These are phyloP conservation scores for Scaptomyza flava DNA, from an alignment of 2,888 invertebrate genomes.

Conservation along the genomic window DNA sequence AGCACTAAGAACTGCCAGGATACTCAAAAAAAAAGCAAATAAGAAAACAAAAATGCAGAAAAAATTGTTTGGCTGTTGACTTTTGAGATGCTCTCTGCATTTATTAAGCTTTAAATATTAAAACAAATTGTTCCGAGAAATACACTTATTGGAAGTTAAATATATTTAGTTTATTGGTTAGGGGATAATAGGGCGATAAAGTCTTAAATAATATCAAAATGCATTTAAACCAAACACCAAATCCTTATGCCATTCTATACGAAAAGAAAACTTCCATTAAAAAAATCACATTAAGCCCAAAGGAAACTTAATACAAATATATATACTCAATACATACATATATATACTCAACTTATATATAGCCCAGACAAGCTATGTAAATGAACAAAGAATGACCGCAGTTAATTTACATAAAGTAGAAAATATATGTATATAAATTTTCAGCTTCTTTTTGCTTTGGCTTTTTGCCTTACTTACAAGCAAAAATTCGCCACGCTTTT, in stretches of 20 bases:
- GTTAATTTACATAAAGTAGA: conserved; percentile 67
- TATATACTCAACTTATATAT: conserved; percentile 8
- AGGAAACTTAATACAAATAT: neutral
- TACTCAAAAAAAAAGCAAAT: conserved; percentile 17
- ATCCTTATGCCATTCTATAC: neutral
- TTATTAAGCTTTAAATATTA: neutral
- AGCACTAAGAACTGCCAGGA: conserved; percentile 10
- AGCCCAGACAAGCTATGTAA: conserved; percentile 29
- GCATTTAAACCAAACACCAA: neutral
- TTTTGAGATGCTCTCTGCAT: conserved; percentile 24
- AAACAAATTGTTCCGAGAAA: neutral
- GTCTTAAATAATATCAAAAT: neutral
- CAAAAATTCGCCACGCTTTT: conserved; percentile 17
- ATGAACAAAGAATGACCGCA: conserved; percentile 46
- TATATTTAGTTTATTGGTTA: no score
- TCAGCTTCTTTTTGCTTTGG: neutral
- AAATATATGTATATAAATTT: conserved; percentile 26
- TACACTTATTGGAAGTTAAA: no score
- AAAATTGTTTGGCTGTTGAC: conserved; percentile 16
- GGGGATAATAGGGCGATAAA: no score
- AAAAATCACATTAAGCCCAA: neutral
- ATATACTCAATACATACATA: no score
- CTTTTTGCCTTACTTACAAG: conserved; percentile 9
- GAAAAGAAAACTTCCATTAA: neutral
- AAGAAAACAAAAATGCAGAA: neutral